Evolutionary conservation across 2,113 vertebrate species (phyloP), one percentile per base, ranked within the genome.

Genomic region (Leptosomus discolor): DNA sequence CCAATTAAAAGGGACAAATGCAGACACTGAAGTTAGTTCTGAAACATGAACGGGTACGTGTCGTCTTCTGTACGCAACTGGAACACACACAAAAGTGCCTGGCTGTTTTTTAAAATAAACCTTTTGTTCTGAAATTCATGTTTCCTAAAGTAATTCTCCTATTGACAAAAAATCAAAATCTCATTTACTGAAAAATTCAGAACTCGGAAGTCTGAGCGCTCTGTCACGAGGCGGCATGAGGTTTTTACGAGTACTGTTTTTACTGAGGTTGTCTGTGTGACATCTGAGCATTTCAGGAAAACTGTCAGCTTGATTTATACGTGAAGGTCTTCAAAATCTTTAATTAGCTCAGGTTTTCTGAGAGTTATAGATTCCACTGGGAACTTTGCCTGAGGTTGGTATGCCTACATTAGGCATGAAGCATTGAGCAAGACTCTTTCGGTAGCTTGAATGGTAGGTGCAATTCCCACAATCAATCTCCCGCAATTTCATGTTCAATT

Each of bases 131-230:
- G 41, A 73, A 76, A 23, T 10, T 30, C 2, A 0, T 10, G 37
- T 48, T 88, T 90, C 92, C 82, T 79, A 36, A 50, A 70, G 65
- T 63, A 60, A 60, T 36, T 63, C 36, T 90, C 70, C 7, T 12
- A n/a, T 17, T 58, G 73, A 45, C 64, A 18, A 4, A 48, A 50
- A 20, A 32, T 9, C 15, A 34, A 65, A 53, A 29, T 8, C 23
- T 43, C 2, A 0, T 63, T 71, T 78, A 51, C 82, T 41, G 19
- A 12, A 92, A 12, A 8, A 18, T 26, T 39, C 5, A 9, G 71
- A 2, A 2, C 34, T 34, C 0, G 1, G 39, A 36, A 24, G 6
- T 12, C 1, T 1, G 45, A 11, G 20, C 0, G 48, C 48, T 64
- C 2, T 3, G 37, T 14, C 29, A 11, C 1, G 12, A 58, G 45